Conservation (phyloP, 2,797 vertebrate genomes). For the Acropternis orthonyx region DNA sequence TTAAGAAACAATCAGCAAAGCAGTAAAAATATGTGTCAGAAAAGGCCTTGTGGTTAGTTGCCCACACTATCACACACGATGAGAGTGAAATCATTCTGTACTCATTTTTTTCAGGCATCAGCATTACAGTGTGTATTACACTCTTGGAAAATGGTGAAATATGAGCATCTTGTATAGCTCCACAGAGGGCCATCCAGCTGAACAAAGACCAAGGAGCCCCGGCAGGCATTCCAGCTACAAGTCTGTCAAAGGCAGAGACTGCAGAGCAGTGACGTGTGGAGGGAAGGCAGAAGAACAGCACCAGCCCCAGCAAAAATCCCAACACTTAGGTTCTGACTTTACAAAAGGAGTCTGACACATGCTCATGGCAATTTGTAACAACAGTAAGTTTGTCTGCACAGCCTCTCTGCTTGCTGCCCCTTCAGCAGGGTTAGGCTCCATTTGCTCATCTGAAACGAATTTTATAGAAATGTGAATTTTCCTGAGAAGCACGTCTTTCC, state of each 20-base stretch:
- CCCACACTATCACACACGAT: not conserved
- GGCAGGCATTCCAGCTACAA: not conserved
- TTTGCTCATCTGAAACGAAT: not conserved
- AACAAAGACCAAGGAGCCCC: not conserved
- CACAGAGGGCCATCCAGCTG: not conserved
- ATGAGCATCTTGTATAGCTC: not conserved
- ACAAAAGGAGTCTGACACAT: not conserved
- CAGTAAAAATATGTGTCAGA: not conserved
- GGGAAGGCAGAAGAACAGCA: not conserved
- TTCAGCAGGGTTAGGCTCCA: not conserved
- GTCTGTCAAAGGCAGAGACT: not conserved
- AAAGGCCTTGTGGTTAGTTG: not conserved
- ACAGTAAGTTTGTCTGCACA: not conserved
- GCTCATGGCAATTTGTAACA: accelerated
- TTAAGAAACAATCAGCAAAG: not conserved
- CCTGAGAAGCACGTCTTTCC: not conserved
- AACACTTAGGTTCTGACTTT: not conserved
- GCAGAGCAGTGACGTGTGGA: not conserved
- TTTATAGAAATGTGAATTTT: not conserved
- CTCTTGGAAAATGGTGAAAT: not conserved
- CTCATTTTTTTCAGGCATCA: not conserved
- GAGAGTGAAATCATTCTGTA: not conserved
- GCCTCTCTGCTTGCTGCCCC: not conserved
- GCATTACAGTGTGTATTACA: not conserved
- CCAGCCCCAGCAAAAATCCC: not conserved